Evolutionary conservation across 1,140 invertebrate genomes (phyloP), one percentile per base, ranked within the genome.

Genomic region (Heliconius melpomene): DNA sequence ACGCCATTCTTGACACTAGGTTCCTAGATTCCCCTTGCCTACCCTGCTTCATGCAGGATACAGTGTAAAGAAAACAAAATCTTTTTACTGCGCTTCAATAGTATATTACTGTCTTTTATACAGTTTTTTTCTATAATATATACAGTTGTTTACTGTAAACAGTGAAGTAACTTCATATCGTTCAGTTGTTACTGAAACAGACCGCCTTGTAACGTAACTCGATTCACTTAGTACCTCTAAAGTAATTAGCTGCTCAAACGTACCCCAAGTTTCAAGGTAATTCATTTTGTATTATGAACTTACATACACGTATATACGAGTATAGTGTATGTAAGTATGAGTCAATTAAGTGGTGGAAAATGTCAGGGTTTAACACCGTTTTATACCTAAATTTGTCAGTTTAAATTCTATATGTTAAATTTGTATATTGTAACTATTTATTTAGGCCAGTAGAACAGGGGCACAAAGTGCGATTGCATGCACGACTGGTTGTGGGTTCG

Each of bases 131-230:
- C 40, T 46, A 46, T 46, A 46, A 46, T 5, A 46, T 46, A 46
- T 46, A 46, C 5, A 16, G 5, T 16, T 46, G 40, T 46, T 46
- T 46, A 46, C 40, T 16, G 13, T 16, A 46, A 46, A 46, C 40
- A 46, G 13, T 16, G 13, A 16, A 5, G 13, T 46, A 46, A 16
- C 13, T 46, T 46, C 26, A 66, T 29, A n/a, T 77, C 60, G 75
- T 60, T 77, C 71, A 77, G 60, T 77, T 77, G 75, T 57, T 77
- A 77, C 36, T 71, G 60, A 77, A 77, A 77, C 70, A 77, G 60
- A 77, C 57, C 60, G 40, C 46, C 75, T 77, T 52, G 57, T 11
- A 20, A 66, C 60, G 29, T 70, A 77, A 77, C 23, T 70, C 38
- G 46, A 77, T 77, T 77, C 23, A 29, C 57, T 77, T 26, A 23